phyloP scores from a whole-genome alignment of 2,888 invertebrate species.

The Plagodis dolabraria region DNA sequence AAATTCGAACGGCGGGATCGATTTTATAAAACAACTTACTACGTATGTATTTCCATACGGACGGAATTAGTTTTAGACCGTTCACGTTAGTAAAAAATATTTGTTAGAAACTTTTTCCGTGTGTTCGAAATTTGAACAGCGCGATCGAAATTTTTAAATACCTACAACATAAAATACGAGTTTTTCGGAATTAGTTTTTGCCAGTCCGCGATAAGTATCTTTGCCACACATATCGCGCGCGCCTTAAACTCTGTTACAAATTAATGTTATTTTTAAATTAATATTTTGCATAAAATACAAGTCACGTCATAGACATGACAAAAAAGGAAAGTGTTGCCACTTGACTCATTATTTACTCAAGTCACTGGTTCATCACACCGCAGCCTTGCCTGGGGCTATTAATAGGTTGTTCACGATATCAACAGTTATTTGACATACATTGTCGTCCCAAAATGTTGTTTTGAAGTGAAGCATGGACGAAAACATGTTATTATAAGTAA shows the following conservation, averaged over 20 bases:
- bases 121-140: too few relatives aligned
- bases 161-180: too few relatives aligned
- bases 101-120: too few relatives aligned
- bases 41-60: neutral
- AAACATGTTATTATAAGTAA: constrained; percentile 11
- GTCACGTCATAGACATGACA: neutral
- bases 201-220: too few relatives aligned
- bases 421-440: constrained; percentile 71
- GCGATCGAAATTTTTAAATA: too few relatives aligned
- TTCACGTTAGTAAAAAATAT: too few relatives aligned
- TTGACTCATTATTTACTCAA: constrained; percentile 32
- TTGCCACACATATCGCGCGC: too few relatives aligned
- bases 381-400: constrained; percentile 38
- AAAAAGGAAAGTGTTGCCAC: constrained; percentile 21
- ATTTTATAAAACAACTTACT: too few relatives aligned
- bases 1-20: constrained; percentile 39
- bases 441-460: constrained; percentile 47
- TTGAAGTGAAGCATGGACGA: constrained; percentile 20
- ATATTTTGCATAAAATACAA: too few relatives aligned
- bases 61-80: neutral
- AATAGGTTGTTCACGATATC: constrained; percentile 68
- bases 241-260: too few relatives aligned
- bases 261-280: too few relatives aligned
- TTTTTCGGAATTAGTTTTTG: too few relatives aligned
- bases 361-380: constrained; percentile 25